Evolutionary conservation across 2,888 invertebrate genomes (phyloP), one percentile per base, ranked within the genome.

Genomic region (Tenthredo distinguenda): DNA sequence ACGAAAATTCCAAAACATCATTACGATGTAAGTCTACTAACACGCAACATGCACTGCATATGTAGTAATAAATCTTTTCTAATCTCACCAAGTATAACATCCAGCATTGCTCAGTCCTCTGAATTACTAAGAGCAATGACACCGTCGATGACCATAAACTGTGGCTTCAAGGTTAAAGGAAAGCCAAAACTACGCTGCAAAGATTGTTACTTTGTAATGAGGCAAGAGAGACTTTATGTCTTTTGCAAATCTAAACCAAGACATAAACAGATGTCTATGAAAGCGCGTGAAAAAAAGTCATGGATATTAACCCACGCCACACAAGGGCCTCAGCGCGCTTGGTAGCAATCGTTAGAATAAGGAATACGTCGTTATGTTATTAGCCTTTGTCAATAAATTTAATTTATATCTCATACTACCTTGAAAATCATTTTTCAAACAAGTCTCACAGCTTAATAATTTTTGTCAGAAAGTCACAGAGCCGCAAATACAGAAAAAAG

Each of bases 241-340:
- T 95, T 97, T 88, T 98, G 98, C 89, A 96, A 96, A 85, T 96
- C 96, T 43, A 96, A 96, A 91, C 96, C 96, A 34, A 95, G 98
- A 58, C 98, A 98, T 91, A 98, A 98, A 91, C 98, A 98, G 93
- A 96, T 96, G 95, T 94, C 96, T 21, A 96, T 96, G 94, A 95
- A 95, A 86, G 95, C 96, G 86, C 95, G 95, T 87, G 96, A 96
- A 15, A 95, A 95, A 87, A 96, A 96, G 89, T 96, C 96, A 26
- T 97, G 97, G 96, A 96, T 97, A 86, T 91, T 98, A 86, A 96
- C 97, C 0, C 96, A 96, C 92, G 97, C 96, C 4, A 96, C 96
- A 31, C 97, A 97, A 92, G 95, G 95, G 0, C 94, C 94, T 90
- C 86, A 92, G 74, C 92, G 95, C 58, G 94, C 94, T 0, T 95